Conservation (phyloP, 2,113 vertebrate species). For the Gambusia affinis region DNA sequence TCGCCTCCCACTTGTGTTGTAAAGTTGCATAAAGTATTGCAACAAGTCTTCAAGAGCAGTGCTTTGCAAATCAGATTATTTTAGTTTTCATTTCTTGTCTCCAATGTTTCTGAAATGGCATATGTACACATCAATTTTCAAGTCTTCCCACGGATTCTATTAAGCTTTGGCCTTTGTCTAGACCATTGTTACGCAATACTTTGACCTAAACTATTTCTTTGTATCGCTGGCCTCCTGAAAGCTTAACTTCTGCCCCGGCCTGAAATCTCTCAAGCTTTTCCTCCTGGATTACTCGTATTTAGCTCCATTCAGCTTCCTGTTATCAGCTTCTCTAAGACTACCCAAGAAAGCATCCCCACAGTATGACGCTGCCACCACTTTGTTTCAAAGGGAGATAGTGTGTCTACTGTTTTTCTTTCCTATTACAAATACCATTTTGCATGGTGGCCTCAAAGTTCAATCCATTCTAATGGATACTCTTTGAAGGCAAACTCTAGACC, state of each 20-base stretch:
- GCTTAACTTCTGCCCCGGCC: neutral
- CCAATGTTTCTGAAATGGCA: neutral
- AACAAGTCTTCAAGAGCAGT: neutral
- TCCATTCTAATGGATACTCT: neutral
- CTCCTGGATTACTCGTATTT: neutral
- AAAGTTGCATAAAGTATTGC: slow-evolving; percentile 7
- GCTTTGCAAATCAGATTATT: neutral
- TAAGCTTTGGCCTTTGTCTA: neutral
- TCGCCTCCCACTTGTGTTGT: neutral
- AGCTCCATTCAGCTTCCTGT: neutral
- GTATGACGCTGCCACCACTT: neutral
- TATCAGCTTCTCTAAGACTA: neutral
- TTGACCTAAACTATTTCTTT: neutral
- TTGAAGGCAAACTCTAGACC: neutral
- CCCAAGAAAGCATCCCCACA: neutral
- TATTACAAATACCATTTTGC: neutral
- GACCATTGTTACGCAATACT: neutral
- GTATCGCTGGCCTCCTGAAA: neutral
- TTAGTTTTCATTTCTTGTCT: neutral
- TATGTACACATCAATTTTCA: neutral
- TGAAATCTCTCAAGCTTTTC: neutral
- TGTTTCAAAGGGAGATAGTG: neutral
- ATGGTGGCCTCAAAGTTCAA: neutral
- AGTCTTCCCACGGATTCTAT: neutral
- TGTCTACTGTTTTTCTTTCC: neutral